Evolutionary conservation across 2,797 vertebrate genomes (phyloP).

Genomic region (Etheostoma nigrum): DNA sequence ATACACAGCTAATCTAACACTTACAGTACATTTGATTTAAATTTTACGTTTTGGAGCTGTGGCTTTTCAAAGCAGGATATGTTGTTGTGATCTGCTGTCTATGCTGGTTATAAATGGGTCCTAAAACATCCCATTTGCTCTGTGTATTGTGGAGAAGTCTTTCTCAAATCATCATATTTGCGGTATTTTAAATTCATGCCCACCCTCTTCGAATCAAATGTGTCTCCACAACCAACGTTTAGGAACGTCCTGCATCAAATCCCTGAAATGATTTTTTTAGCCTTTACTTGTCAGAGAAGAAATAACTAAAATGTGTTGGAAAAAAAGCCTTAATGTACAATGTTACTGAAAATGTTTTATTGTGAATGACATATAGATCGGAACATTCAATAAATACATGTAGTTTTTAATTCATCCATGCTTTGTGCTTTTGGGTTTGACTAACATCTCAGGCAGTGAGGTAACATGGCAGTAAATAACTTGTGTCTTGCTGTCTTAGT

Average conservation of each 20-base stretch:
- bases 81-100: no score
- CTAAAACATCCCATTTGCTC: not conserved
- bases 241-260: conserved; percentile 15
- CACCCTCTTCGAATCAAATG: not conserved
- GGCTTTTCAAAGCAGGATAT: not conserved
- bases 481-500: conserved; percentile 81
- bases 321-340: conserved; percentile 39
- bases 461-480: conserved; percentile 79
- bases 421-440: conserved; percentile 47
- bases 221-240: conserved; percentile 8
- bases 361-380: conserved; percentile 72
- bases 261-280: not conserved
- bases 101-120: no score
- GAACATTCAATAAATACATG: conserved; percentile 34
- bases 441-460: conserved; percentile 61
- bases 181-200: not conserved
- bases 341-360: conserved; percentile 69
- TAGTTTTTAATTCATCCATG: conserved; percentile 57
- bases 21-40: not conserved
- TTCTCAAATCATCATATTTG: not conserved
- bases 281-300: not conserved
- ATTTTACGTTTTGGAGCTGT: not conserved
- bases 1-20: not conserved
- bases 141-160: not conserved
- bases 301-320: not conserved